Conservation (phyloP, 2,797 vertebrate genomes). For the Loris lydekkerianus region DNA sequence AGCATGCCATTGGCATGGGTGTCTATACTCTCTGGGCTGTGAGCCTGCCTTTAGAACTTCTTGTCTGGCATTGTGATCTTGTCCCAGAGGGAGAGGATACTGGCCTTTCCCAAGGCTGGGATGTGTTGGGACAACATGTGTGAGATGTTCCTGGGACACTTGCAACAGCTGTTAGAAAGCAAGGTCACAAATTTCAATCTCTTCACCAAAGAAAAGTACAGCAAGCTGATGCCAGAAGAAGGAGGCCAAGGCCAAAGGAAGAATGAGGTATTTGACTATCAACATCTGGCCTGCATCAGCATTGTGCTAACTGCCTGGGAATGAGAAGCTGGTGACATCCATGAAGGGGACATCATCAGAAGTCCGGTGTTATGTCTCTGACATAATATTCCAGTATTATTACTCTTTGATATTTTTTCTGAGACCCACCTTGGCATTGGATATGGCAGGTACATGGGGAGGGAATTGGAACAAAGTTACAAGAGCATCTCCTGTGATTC, state of each 20-base stretch:
- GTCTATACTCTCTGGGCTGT: not conserved
- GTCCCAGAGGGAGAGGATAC: not conserved
- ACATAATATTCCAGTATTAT: not conserved
- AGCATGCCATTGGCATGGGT: not conserved
- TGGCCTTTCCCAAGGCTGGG: not conserved
- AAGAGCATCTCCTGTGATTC: not conserved
- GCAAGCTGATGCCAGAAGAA: not conserved
- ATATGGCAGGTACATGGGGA: not conserved
- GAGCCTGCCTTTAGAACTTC: not conserved
- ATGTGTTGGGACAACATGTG: not conserved
- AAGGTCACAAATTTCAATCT: not conserved
- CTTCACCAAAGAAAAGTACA: not conserved
- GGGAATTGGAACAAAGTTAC: not conserved
- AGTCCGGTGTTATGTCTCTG: not conserved
- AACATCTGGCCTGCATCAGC: no score
- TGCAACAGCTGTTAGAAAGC: not conserved
- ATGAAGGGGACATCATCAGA: not conserved
- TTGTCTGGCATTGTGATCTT: not conserved
- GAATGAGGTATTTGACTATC: not conserved
- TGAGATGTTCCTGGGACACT: not conserved
- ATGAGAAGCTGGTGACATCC: not conserved
- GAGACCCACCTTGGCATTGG: not conserved
- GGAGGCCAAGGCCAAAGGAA: not conserved
- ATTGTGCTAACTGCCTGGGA: not conserved
- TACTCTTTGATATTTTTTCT: not conserved